Evolutionary conservation across 2,888 invertebrate species (phyloP), one percentile per base, ranked within the genome.

Genomic region (Alcis repandata): DNA sequence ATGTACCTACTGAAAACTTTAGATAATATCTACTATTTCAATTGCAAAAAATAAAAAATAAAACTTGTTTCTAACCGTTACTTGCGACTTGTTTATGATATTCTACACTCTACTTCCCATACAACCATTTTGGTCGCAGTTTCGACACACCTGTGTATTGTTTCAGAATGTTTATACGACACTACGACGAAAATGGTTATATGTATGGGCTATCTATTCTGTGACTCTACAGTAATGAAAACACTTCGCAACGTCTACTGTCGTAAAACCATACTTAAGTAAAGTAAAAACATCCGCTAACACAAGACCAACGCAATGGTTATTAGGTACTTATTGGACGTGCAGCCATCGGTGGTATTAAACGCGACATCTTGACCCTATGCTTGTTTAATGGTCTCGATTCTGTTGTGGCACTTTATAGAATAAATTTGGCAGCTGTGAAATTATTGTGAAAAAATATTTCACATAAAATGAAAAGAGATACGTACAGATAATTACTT

Each of bases 1-100:
- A 46, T 27, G 46, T 61, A 48, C 10, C 38, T 22, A 46, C 11
- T 49, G 10, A 61, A 38, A 41, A 48, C 33, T 32, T 40, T 61
- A 49, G 48, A 40, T 48, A 38, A 19, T 9, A 20, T n/a, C 8
- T 52, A 48, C n/a, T n/a, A n/a, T n/a, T 32, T 46, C 3, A n/a
- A 9, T 27, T 48, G 1, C 6, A n/a, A n/a, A 41, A 15, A 15
- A 8, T 41, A 41, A 15, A 41, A 17, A 41, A 41, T 17, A 27
- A 27, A 27, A 27, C 2, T 27, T 27, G 27, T 6, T 27, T 27
- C 27, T 27, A 27, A 27, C 27, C 6, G 27, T 27, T 27, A 27
- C 9, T 41, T 17, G 0, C 17, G n/a, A 2, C 2, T 43, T 43
- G 43, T 43, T 19, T 19, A 19, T 19, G 7, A 43, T 19, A 20